Base-by-base conservation (phyloP, 2,113 vertebrate species). In the Dendrocopos noguchii region DNA sequence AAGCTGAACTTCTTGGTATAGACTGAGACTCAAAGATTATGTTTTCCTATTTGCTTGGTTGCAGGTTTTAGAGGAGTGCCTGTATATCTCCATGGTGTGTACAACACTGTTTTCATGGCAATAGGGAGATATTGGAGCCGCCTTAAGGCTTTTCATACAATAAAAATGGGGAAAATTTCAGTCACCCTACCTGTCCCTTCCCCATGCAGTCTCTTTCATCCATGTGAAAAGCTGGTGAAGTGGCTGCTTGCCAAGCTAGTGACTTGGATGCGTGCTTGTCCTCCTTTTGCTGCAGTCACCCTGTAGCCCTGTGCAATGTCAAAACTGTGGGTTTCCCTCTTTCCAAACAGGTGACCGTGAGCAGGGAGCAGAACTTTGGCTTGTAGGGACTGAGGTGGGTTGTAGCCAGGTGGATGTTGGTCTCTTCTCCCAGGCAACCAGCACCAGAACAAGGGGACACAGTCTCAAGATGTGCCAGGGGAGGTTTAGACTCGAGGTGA, bases 291-390 rank as follows among this genome's bases (percentile, higher is more conserved):
- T 33, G 19, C 61, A 28, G 63, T 72, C 1, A 0, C 6, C 18
- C 52, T 0, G 0, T 44, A 47, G 44, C 72, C 34, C 36, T 33
- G 15, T 0, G 6, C 27, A 11, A 21, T 16, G 59, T 20, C 1
- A 0, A 29, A 67, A 60, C 24, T 56, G n/a, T 11, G 5, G 13
- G 6, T 34, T 75, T 89, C 20, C 11, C 27, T 12, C 27, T 76
- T 66, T 67, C 39, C 59, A 0, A 1, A 17, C 2, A 6, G 57
- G 18, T 57, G 12, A 42, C 21, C 3, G 4, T 7, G 12, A 76
- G 14, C 18, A 29, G 29, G 57, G 56, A 74, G 50, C 20, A 31
- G 29, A n/a, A 42, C 1, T 1, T 25, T 7, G 46, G 46, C 31
- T 63, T 66, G 12, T n/a, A 52, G 15, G 31, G 42, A 44, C 14